Evolutionary conservation across 2,888 invertebrate genomes (phyloP), one percentile per base, ranked within the genome.

Genomic region (Empis livida): DNA sequence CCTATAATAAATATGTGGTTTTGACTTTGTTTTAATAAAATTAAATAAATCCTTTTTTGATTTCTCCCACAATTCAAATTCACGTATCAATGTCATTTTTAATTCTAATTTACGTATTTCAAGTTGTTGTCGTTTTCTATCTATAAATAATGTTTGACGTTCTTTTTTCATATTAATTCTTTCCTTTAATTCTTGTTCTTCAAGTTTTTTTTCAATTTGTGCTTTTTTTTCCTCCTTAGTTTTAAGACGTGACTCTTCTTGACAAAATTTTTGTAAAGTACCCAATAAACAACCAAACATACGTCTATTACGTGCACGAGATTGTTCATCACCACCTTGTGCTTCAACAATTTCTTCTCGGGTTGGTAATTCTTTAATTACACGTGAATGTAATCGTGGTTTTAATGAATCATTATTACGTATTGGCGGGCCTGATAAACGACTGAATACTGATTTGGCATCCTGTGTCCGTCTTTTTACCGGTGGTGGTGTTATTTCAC

Each of bases 201-300:
- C 96, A 50, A 97, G 78, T 67, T 93, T 91, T 49, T 86, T 84
- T 70, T 97, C 96, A 9, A 97, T 86, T 72, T 63, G 58, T 4
- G 75, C 76, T 56, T 89, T 79, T 65, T 87, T 89, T 48, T 86
- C 83, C 62, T 85, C 89, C 73, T 86, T 90, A 58, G 85, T 84
- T 67, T 91, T 90, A 54, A 90, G 71, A 47, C 83, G 84, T 48
- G 89, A 89, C 70, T 95, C 93, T 63, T 96, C 95, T 62, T 90
- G 89, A 59, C 92, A 86, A 66, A 97, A 97, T 67, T 90, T 91
- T 63, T 94, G 91, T 56, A 99, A 70, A 13, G 97, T 97, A 5
- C 97, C 96, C 46, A 97, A 71, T 40, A 99, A 73, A 16, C 94
- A 85, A 10, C 96, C 95, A 72, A 99, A 96, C 84, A 99, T 96